phyloP scores from a whole-genome alignment of 2,113 vertebrate genomes.

The Phasianus colchicus region DNA sequence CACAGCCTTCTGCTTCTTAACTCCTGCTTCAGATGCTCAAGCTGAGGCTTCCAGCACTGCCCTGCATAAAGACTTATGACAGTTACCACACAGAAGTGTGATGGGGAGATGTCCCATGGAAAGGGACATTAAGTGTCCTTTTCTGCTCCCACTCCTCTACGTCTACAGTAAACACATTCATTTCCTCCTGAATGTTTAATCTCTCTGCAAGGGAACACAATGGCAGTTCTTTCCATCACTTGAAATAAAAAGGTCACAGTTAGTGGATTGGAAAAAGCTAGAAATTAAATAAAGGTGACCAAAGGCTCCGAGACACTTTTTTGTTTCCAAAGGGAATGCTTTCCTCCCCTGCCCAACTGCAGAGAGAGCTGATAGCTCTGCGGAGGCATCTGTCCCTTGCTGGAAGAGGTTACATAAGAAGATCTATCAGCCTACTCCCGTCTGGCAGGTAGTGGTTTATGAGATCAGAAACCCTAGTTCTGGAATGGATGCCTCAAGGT shows the following conservation, averaged over 20 bases:
- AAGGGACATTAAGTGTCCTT: not conserved
- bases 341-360: not conserved
- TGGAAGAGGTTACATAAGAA: conserved; percentile 39
- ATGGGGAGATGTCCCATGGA: not conserved
- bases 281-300: not conserved
- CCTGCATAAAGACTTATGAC: not conserved
- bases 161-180: not conserved
- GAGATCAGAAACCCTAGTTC: not conserved
- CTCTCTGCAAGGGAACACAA: not conserved
- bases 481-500: not conserved
- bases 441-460: conserved; percentile 32
- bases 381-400: conserved; percentile 59
- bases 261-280: not conserved
- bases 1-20: not conserved
- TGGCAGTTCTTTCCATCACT: not conserved
- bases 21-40: not conserved
- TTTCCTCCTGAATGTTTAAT: not conserved
- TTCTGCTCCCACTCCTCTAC: not conserved
- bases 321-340: conserved; percentile 1
- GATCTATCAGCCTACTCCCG: conserved; percentile 17
- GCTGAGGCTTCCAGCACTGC: not conserved
- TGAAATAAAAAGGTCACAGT: not conserved
- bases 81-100: not conserved
- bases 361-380: conserved; percentile 52
- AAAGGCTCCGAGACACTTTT: conserved; percentile 27